These are phyloP conservation scores for Ophioninae sp. DNA, from an alignment of 2,888 invertebrate species.

Conservation along the genomic window DNA sequence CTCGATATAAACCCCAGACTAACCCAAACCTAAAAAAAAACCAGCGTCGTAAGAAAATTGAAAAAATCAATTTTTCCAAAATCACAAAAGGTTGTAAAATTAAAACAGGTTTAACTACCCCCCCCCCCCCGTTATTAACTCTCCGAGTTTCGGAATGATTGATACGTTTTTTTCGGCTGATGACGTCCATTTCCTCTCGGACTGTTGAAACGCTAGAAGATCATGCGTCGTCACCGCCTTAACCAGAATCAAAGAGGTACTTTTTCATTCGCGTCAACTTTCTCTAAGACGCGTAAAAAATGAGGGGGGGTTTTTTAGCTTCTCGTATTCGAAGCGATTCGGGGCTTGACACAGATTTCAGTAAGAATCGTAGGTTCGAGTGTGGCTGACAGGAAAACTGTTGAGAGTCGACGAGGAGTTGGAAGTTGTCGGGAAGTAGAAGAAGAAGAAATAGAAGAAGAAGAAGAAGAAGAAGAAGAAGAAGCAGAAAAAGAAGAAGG, in stretches of 20 bases:
- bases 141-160: constrained; percentile 29
- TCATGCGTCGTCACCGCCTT: not conserved
- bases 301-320: not conserved
- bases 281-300: constrained; percentile 11
- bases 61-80: too few species aligned
- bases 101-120: too few species aligned
- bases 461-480: too few species aligned
- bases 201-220: constrained; percentile 34
- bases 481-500: constrained; percentile 50
- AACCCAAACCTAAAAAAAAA: too few species aligned
- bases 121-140: constrained; percentile 5
- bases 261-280: constrained; percentile 9
- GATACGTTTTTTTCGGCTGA: constrained; percentile 48
- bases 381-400: not conserved
- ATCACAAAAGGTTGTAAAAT: too few species aligned
- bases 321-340: not conserved
- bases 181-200: constrained; percentile 56
- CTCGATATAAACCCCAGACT: too few species aligned
- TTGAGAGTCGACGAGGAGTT: constrained; percentile 16
- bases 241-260: constrained; percentile 20
- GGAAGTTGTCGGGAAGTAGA: constrained; percentile 53
- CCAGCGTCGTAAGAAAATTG: too few species aligned
- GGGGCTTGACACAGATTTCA: not conserved
- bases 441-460: constrained; percentile 55
- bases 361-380: not conserved